Percentiles rank a stretch among this genome's conserved stretches.
Conservation (phyloP, 2,888 invertebrate species). For the Hylaea fasciaria region DNA sequence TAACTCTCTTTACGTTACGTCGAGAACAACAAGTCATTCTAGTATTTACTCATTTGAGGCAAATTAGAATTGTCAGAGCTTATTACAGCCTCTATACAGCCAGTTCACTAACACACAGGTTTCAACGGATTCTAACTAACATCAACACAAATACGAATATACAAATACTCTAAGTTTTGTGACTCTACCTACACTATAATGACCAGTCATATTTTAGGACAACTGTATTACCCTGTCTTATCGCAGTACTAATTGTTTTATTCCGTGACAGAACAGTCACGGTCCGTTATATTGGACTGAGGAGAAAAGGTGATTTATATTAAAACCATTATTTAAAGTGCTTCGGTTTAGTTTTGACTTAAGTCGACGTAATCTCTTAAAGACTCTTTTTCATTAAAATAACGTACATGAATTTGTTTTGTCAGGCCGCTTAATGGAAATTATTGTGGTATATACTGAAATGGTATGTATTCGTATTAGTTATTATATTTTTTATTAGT, state of each 20-base stretch:
- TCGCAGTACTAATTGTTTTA: constrained; percentile 41
- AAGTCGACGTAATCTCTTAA: constrained; percentile 35
- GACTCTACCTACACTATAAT: too few species aligned
- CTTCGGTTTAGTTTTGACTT: constrained; percentile 31
- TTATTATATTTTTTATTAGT: too few species aligned
- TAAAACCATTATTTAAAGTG: constrained; percentile 35
- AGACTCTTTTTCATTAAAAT: constrained; percentile 32
- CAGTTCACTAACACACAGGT: too few species aligned
- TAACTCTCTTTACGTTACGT: too few species aligned
- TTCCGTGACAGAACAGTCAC: constrained; percentile 37
- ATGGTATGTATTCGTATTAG: too few species aligned
- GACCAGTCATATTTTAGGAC: constrained; percentile 6
- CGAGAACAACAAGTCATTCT: too few species aligned
- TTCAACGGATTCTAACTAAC: too few species aligned
- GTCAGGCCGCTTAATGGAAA: not conserved
- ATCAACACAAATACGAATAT: too few species aligned
- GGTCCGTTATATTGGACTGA: constrained; percentile 31
- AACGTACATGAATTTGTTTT: constrained; percentile 9
- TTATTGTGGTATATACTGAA: not conserved
- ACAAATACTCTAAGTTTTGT: too few species aligned
- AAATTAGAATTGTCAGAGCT: too few species aligned
- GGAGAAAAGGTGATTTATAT: constrained; percentile 31
- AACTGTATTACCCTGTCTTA: constrained; percentile 25
- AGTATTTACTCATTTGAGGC: too few species aligned
- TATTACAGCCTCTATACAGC: too few species aligned